Evolutionary conservation across 1,140 invertebrate species (phyloP).

Genomic region (Drosophila elegans): DNA sequence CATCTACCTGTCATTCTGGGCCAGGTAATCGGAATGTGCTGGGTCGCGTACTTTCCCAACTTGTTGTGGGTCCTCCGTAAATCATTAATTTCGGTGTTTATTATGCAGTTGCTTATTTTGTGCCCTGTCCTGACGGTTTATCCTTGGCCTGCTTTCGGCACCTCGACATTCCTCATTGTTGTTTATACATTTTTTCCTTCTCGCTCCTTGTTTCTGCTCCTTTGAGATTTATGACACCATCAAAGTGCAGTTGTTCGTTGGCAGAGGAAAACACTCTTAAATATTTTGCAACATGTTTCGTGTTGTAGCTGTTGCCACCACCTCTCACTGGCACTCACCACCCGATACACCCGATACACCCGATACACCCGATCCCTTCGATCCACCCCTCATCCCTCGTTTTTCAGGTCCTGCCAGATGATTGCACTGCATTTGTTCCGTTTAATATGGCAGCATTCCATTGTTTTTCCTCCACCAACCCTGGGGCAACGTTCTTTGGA

Average conservation of each 20-base stretch:
- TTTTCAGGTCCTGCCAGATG: slow-evolving; percentile 37
- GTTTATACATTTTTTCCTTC: slow-evolving; percentile 15
- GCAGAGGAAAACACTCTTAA: slow-evolving; percentile 35
- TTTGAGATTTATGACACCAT: slow-evolving; percentile 72
- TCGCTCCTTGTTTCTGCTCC: slow-evolving; percentile 11
- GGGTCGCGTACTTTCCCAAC: slow-evolving; percentile 67
- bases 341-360: slow-evolving; percentile 32
- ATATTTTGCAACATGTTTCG: slow-evolving; percentile 75
- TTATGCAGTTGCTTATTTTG: slow-evolving; percentile 48
- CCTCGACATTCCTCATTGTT: slow-evolving; percentile 46
- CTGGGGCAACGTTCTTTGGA: slow-evolving; percentile 46
- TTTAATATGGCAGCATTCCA: slow-evolving; percentile 67
- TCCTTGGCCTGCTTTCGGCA: slow-evolving; percentile 48
- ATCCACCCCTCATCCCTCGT: slow-evolving; percentile 26
- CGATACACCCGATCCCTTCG: no score
- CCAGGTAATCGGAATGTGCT: slow-evolving; percentile 41
- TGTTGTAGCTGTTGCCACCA: slow-evolving; percentile 61
- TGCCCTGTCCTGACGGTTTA: slow-evolving; percentile 34
- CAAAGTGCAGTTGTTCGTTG: slow-evolving; percentile 61
- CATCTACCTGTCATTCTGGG: slow-evolving; percentile 47
- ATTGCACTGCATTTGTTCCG: slow-evolving; percentile 71
- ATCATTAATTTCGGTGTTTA: slow-evolving; percentile 73
- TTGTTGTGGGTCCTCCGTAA: slow-evolving; percentile 55
- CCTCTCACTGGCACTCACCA: slow-evolving; percentile 11
- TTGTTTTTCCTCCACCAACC: slow-evolving; percentile 54